Percentiles rank a stretch among this genome's conserved stretches.
Evolutionary conservation across 2,888 invertebrate species (phyloP).

Genomic region (Calameuta filiformis): DNA sequence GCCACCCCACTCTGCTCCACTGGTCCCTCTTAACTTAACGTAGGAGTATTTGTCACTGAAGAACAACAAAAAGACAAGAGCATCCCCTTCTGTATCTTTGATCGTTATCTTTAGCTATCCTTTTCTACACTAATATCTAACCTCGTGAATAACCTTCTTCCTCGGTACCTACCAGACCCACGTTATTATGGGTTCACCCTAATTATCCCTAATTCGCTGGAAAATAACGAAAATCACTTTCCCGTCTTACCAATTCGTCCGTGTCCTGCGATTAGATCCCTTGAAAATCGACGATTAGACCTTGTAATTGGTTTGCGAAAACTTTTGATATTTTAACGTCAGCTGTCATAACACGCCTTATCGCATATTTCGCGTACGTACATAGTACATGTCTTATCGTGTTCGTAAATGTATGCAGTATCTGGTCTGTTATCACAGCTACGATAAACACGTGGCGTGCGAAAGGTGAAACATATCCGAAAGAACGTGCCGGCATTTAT

Average conservation of each 20-base stretch:
- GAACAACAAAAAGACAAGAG: slow-evolving; percentile 40
- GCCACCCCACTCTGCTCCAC: slow-evolving; percentile 19
- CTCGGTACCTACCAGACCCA: background rate
- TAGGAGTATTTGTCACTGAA: slow-evolving; percentile 48
- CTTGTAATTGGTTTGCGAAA: background rate
- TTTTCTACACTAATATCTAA: background rate
- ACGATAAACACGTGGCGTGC: background rate
- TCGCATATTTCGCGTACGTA: background rate
- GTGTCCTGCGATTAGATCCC: background rate
- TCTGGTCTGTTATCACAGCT: background rate
- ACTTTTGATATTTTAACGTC: background rate
- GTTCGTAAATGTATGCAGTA: background rate
- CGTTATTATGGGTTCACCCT: background rate
- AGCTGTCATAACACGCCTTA: background rate
- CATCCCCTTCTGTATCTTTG: background rate
- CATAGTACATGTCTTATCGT: background rate
- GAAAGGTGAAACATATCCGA: background rate
- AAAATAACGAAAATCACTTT: background rate
- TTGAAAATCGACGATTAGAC: background rate
- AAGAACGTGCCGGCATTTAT: background rate
- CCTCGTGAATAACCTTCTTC: background rate
- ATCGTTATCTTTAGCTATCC: background rate
- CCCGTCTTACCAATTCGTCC: background rate
- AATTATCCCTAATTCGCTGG: background rate
- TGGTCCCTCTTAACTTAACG: slow-evolving; percentile 44